Conservation (phyloP, 1,140 invertebrate species). For the Aphaenogaster rudis region DNA sequence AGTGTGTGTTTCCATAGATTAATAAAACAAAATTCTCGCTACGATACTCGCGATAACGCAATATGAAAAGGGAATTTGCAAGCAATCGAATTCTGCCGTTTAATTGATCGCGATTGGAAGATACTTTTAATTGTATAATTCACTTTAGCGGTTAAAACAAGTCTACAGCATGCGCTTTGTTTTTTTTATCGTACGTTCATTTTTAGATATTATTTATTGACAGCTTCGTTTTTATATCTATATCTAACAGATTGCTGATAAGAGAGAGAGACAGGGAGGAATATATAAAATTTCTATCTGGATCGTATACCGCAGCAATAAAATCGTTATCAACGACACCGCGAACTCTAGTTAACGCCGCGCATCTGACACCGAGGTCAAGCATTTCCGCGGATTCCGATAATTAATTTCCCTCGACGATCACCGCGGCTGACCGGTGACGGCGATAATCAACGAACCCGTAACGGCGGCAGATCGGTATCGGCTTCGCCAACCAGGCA, state of each 20-base stretch:
- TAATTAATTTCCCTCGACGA: constrained; percentile 53
- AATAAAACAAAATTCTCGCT: background rate
- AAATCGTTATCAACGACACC: background rate
- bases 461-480: constrained; percentile 43
- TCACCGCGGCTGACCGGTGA: background rate
- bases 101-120: constrained; percentile 7
- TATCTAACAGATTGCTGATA: too few species aligned
- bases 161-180: background rate
- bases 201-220: background rate
- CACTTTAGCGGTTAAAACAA: background rate
- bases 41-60: background rate
- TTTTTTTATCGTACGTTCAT: background rate
- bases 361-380: constrained; percentile 17
- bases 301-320: background rate
- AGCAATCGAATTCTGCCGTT: constrained; percentile 9
- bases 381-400: constrained; percentile 38
- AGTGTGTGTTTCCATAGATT: background rate
- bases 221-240: background rate
- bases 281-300: background rate
- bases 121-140: constrained; percentile 27
- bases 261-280: background rate
- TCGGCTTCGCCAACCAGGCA: constrained; percentile 40
- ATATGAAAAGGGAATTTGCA: background rate
- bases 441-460: constrained; percentile 50
- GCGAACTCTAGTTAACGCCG: background rate